Evolutionary conservation across 2,888 invertebrate species (phyloP), one percentile per base, ranked within the genome.

Genomic region (Labia minor): DNA sequence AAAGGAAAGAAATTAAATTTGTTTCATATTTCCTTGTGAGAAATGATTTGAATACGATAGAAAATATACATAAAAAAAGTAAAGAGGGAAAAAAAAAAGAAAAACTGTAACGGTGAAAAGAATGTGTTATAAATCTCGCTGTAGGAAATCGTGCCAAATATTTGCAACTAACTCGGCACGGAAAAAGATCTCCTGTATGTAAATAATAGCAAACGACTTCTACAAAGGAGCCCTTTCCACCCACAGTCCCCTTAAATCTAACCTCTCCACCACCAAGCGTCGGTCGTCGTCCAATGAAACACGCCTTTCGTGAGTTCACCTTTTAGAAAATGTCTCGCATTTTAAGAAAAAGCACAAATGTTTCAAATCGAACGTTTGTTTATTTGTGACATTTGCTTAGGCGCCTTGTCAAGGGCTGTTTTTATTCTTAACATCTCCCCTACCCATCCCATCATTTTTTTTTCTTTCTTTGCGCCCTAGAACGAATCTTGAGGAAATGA

Each of bases 111-210:
- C 8, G 49, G 16, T 4, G 49, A 49, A 49, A 49, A 49, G 49
- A 49, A 49, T 49, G 49, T 49, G 49, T 49, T 49, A 49, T 49
- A 49, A n/a, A 49, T 49, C 49, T 49, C 49, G 49, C 49, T n/a
- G 49, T 49, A 49, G 49, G 49, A 49, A 49, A 49, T 49, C 8
- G 14, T 49, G 49, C 49, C 49, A 49, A 49, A 49, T 49, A 49
- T 16, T 49, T 49, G 49, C 49, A 49, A 49, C 49, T 49, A 49
- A 49, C 49, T 49, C 49, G 3, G 14, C 8, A 8, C 16, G 14
- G n/a, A 11, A 49, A 49, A 49, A 49, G 14, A 49, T 16, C 49
- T 49, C 14, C n/a, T 16, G 8, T n/a, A 49, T 49, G 49, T 49
- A 49, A 49, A 49, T 49, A 49, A 49, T 49, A 49, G 49, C 49